Evolutionary conservation across 2,797 vertebrate species (phyloP).

Genomic region (Amazona ochrocephala): DNA sequence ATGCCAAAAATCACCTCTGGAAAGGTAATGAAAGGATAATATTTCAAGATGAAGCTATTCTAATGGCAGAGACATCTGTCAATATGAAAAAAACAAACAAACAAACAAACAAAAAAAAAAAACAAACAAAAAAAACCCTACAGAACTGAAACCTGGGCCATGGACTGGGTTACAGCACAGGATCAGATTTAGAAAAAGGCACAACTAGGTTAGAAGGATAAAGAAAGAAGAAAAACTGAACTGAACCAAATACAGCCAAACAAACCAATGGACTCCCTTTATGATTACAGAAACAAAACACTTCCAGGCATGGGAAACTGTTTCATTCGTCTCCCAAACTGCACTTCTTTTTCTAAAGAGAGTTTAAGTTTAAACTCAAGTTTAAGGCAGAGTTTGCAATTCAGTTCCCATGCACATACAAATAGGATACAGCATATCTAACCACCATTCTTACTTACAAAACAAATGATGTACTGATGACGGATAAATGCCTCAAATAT

Average conservation of each 20-base stretch:
- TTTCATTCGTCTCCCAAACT: background rate
- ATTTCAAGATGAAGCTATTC: background rate
- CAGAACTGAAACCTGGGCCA: background rate
- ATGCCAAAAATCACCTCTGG: background rate
- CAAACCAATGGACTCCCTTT: background rate
- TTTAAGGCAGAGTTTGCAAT: background rate
- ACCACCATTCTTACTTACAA: background rate
- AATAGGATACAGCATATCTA: background rate
- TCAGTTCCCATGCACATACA: background rate
- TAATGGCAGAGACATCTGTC: background rate
- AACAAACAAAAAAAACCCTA: background rate
- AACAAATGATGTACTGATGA: background rate
- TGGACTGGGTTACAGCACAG: background rate
- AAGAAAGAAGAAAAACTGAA: background rate
- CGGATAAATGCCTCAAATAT: background rate
- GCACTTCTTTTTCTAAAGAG: background rate
- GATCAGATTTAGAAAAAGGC: background rate
- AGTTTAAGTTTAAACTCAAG: background rate
- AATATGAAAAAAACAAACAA: background rate
- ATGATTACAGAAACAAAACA: background rate
- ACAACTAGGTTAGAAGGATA: background rate
- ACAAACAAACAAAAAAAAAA: too few species aligned
- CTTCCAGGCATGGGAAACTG: background rate
- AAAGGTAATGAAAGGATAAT: background rate
- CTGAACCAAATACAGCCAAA: background rate